Percentiles rank a stretch among this genome's conserved stretches.
Conservation (phyloP, 2,888 invertebrate species). For the Andrena bicolor region DNA sequence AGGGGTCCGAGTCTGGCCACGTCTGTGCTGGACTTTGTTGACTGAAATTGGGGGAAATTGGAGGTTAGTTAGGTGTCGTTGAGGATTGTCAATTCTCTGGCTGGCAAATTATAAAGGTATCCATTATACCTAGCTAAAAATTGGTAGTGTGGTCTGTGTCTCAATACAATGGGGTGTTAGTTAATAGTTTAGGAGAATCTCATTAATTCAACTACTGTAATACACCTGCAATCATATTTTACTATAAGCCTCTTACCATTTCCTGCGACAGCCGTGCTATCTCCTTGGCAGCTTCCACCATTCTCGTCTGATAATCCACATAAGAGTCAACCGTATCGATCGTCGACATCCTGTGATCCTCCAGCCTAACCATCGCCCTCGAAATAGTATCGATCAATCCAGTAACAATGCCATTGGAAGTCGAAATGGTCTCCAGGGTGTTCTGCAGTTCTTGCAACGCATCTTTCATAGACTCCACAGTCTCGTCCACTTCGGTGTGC, state of each 20-base stretch:
- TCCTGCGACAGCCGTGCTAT: slow-evolving; percentile 97
- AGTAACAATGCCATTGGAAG: slow-evolving; percentile 95
- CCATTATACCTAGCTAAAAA: too few species aligned
- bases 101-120: too few species aligned
- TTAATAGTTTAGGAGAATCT: too few species aligned
- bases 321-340: slow-evolving; percentile 91
- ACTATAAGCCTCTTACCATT: slow-evolving; percentile 88
- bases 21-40: slow-evolving; percentile 92
- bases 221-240: too few species aligned
- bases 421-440: slow-evolving; percentile 92
- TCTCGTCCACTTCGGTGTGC: slow-evolving; percentile 94
- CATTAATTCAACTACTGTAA: too few species aligned
- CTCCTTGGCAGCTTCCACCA: slow-evolving; percentile 97
- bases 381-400: slow-evolving; percentile 96
- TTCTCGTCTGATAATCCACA: slow-evolving; percentile 98
- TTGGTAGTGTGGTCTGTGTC: too few species aligned
- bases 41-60: slow-evolving; percentile 83
- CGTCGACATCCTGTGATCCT: slow-evolving; percentile 90
- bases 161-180: too few species aligned
- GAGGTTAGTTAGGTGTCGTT: background rate
- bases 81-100: background rate
- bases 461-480: slow-evolving; percentile 91
- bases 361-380: slow-evolving; percentile 93
- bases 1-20: slow-evolving; percentile 92
- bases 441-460: slow-evolving; percentile 93